Conservation (phyloP, 2,113 vertebrate genomes). For the Dicaeum eximium region DNA sequence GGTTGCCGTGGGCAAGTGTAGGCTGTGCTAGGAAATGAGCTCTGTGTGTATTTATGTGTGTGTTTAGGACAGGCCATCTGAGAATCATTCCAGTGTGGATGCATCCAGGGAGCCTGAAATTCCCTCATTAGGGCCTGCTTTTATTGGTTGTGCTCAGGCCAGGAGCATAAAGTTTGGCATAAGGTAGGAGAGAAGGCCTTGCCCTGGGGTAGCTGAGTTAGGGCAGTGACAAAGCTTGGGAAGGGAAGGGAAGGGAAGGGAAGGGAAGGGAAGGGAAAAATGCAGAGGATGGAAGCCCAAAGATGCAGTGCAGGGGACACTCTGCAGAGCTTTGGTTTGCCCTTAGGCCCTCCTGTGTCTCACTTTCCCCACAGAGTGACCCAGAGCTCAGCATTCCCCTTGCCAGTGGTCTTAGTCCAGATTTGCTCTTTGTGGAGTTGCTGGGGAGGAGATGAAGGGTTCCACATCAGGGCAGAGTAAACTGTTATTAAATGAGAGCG, state of each 20-base stretch:
- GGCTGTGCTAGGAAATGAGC: not conserved
- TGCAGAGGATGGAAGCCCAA: not conserved
- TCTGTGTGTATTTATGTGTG: accelerated
- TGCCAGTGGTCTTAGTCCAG: not conserved
- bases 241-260: not conserved
- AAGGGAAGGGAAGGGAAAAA: not conserved
- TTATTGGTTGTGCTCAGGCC: not conserved
- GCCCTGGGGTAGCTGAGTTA: not conserved
- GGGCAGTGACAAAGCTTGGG: not conserved
- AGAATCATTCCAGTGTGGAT: not conserved
- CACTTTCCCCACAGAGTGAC: not conserved
- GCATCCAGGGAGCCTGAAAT: not conserved
- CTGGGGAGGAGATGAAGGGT: not conserved
- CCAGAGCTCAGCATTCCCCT: not conserved
- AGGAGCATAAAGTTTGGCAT: not conserved
- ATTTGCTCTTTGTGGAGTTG: not conserved
- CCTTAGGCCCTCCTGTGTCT: not conserved
- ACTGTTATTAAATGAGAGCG: not conserved
- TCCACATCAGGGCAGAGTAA: not conserved
- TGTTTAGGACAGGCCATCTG: not conserved
- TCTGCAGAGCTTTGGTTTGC: not conserved
- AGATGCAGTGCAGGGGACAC: not conserved
- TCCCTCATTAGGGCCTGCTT: not conserved
- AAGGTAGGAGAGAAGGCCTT: not conserved
- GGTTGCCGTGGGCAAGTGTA: accelerated